Percentiles rank a stretch among this genome's conserved stretches.
Conservation (phyloP, 2,888 invertebrate species). For the Leptura quadrifasciata region DNA sequence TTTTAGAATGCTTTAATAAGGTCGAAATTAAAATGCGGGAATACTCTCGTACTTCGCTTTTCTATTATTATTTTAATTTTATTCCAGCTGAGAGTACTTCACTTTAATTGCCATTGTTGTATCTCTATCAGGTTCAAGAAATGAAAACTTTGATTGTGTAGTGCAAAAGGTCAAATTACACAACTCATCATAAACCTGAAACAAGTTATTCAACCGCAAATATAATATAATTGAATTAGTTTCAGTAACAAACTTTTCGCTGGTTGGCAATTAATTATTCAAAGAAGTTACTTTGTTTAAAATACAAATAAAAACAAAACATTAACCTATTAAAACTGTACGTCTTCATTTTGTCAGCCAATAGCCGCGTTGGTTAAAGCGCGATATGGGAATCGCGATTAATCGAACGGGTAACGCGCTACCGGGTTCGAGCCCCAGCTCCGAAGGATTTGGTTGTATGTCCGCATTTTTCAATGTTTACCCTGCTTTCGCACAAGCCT, state of each 20-base stretch:
- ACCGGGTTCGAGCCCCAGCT: no score
- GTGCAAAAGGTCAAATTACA: background rate
- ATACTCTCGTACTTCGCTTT: background rate
- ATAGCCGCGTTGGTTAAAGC: no score
- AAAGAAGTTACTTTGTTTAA: no score
- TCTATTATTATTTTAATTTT: slow-evolving; percentile 16
- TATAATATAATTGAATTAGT: background rate
- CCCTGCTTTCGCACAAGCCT: no score
- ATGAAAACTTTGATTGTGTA: slow-evolving; percentile 11
- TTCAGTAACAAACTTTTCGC: background rate
- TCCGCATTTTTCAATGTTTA: no score
- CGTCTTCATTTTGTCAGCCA: no score
- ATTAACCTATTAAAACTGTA: no score
- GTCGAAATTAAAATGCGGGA: slow-evolving; percentile 14
- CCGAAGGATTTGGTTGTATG: no score
- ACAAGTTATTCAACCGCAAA: background rate
- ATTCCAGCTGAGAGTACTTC: slow-evolving; percentile 5
- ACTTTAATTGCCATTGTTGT: slow-evolving; percentile 22
- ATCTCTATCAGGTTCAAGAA: slow-evolving; percentile 14
- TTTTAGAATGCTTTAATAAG: background rate
- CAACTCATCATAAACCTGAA: background rate
- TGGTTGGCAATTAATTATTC: background rate
- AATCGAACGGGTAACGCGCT: no score
- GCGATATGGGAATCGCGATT: no score
- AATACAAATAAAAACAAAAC: no score